Evolutionary conservation across 2,888 invertebrate genomes (phyloP).

Genomic region (Isotomurus palustris): DNA sequence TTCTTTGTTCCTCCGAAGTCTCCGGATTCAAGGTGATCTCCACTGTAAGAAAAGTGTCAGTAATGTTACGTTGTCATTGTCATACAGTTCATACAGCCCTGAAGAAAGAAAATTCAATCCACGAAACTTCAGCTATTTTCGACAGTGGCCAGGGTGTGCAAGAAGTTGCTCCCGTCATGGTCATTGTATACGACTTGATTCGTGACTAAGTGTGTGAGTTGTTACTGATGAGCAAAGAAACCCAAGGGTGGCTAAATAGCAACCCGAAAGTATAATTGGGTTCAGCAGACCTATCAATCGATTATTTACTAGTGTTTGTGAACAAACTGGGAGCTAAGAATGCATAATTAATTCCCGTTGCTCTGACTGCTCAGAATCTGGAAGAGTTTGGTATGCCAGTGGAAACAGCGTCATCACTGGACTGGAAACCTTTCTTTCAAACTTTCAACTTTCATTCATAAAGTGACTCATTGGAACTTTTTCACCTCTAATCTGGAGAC

Average conservation of each 20-base stretch:
- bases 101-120: too few species aligned
- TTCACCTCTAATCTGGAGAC: not conserved
- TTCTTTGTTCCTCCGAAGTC: too few species aligned
- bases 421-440: constrained; percentile 1
- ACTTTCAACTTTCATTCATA: not conserved
- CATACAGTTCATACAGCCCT: too few species aligned
- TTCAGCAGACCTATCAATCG: constrained; percentile 15
- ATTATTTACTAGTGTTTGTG: constrained; percentile 18
- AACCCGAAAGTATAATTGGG: constrained; percentile 17
- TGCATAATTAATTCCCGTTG: constrained; percentile 16
- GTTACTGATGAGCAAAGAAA: constrained; percentile 10
- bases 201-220: constrained; percentile 10
- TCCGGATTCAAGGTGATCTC: too few species aligned
- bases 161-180: constrained; percentile 9
- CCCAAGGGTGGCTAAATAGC: constrained; percentile 11
- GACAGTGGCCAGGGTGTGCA: constrained; percentile 12
- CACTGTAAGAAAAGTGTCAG: too few species aligned
- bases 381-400: constrained; percentile 18
- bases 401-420: constrained; percentile 19
- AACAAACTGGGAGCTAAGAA: constrained; percentile 16
- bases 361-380: constrained; percentile 11
- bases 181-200: not conserved
- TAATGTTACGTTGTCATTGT: too few species aligned
- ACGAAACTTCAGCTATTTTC: constrained; percentile 15
- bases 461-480: not conserved